Percentiles rank a stretch among this genome's conserved stretches.
Conservation (phyloP, 2,888 invertebrate species). For the Elysia crispata region DNA sequence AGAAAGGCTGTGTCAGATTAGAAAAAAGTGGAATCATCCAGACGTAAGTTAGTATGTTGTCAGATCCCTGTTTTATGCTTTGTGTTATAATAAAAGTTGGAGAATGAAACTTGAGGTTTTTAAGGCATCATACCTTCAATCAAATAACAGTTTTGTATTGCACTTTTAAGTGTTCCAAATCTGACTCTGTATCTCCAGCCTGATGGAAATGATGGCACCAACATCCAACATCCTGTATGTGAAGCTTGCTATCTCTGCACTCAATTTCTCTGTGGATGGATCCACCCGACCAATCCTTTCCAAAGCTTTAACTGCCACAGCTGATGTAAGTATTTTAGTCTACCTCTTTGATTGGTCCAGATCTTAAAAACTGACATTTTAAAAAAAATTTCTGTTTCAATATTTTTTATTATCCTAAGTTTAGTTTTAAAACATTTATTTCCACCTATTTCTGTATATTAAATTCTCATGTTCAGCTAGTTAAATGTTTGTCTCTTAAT, state of each 20-base stretch:
- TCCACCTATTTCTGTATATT: too few species aligned
- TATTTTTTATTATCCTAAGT: too few species aligned
- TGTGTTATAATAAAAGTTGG: too few species aligned
- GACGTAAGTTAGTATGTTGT: constrained; percentile 80
- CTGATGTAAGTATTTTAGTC: constrained; percentile 79
- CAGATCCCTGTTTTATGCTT: too few species aligned
- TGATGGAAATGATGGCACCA: constrained; percentile 86
- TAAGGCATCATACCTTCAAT: too few species aligned
- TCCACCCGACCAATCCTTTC: constrained; percentile 79
- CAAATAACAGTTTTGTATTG: too few species aligned
- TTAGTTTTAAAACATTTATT: too few species aligned
- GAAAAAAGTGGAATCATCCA: constrained; percentile 87
- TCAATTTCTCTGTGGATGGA: constrained; percentile 91
- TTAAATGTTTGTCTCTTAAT: too few species aligned
- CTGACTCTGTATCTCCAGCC: constrained; percentile 79
- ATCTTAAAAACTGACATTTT: too few species aligned
- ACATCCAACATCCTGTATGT: constrained; percentile 94
- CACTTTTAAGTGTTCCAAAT: background rate
- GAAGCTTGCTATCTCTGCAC: constrained; percentile 92
- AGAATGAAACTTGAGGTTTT: background rate
- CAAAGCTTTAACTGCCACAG: constrained; percentile 79
- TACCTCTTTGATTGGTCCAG: too few species aligned
- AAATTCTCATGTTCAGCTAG: too few species aligned
- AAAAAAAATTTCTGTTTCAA: too few species aligned
- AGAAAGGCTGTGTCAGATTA: constrained; percentile 81